Base-by-base conservation (phyloP, 2,888 invertebrate genomes). In the Eutolmus rufibarbis region DNA sequence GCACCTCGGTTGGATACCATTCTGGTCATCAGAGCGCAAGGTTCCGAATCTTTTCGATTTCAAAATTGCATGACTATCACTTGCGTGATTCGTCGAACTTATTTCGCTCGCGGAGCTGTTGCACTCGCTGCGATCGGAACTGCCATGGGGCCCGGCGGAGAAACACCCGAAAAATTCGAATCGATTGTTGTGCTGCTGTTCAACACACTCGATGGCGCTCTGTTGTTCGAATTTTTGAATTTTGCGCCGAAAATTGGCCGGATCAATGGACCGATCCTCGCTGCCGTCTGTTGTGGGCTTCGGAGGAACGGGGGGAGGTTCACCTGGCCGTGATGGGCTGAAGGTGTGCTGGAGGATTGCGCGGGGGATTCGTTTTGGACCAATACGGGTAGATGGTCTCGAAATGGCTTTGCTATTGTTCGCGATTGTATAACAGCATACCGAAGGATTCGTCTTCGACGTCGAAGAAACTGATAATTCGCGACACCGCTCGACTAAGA, bases 381-480 rank as follows among this genome's bases (percentile, higher is more conserved):
- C 84, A 16, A 66, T 23, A 28, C 85, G 88, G 28, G 74, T 82
- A 40, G 86, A 86, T 87, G 86, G 87, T 78, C 88, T 89, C 79
- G 88, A 89, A 40, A 88, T 88, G n/a, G 84, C 43, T 86, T 89
- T 89, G 74, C 89, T 89, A 57, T 86, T 78, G 78, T 87, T 88
- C 51, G 88, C 91, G 90, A 91, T 90, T 90, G 91, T 91, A 91
- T 91, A 91, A 90, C 91, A 92, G 90, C 92, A 92, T 90, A 91
- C 90, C 89, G 91, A 91, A 88, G 92, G 81, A 23, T 12, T 66
- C 84, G 87, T 87, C 31, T 87, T 87, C 74, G 87, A 76, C 43
- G 86, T 40, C 66, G 88, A 87, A 1, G 87, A 87, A 77, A 86
- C 87, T 51, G 87, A 86, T 82, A 87, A 74, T 86, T 88, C 87